Conservation (phyloP, 2,797 vertebrate species). For the Semaprochilodus insignis region DNA sequence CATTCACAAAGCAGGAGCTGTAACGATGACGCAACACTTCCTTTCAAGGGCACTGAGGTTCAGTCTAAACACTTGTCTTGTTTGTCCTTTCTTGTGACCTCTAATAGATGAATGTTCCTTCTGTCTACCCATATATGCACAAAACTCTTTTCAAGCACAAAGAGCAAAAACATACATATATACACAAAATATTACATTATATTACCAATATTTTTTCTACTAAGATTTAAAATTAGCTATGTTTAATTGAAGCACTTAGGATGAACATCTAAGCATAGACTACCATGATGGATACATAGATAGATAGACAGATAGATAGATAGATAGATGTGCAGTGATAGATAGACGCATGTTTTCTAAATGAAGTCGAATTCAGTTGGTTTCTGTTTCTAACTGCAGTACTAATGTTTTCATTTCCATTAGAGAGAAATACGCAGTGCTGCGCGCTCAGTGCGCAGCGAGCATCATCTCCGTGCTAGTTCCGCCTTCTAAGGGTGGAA, state of each 20-base stretch:
- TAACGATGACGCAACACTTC: background rate
- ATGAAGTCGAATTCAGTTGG: too few species aligned
- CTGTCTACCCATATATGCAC: conserved; percentile 4
- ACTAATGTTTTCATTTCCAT: background rate
- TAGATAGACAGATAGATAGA: too few species aligned
- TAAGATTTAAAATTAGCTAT: too few species aligned
- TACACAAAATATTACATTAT: too few species aligned
- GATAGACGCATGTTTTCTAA: too few species aligned
- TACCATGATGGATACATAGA: too few species aligned
- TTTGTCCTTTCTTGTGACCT: conserved; percentile 30
- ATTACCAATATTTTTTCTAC: too few species aligned
- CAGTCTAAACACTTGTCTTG: background rate
- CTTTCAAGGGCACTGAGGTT: background rate
- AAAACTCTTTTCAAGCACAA: too few species aligned
- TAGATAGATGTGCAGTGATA: too few species aligned
- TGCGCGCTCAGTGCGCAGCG: conserved; percentile 2
- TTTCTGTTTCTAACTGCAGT: background rate
- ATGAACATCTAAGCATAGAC: too few species aligned
- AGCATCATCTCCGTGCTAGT: background rate
- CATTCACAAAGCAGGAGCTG: background rate
- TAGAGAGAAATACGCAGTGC: background rate
- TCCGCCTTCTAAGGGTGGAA: conserved; percentile 3
- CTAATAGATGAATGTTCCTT: conserved; percentile 15
- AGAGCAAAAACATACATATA: too few species aligned
- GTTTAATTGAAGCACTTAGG: too few species aligned